Base-by-base conservation (phyloP, 2,888 invertebrate genomes). In the Fragum whitleyi region DNA sequence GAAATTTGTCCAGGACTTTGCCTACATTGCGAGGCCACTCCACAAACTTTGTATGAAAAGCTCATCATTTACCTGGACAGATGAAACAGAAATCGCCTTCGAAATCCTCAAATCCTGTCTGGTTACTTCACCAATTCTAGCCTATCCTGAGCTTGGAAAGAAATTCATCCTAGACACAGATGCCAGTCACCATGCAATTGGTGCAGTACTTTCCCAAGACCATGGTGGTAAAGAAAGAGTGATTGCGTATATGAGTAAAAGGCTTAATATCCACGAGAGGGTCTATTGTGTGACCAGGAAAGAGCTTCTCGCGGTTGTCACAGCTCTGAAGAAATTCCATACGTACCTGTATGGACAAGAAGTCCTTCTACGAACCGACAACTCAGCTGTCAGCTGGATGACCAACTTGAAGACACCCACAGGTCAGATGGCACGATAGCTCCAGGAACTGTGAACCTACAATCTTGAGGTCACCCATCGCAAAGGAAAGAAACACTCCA, bases 371-470 rank as follows among this genome's bases (percentile, higher is more conserved):
- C 65, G 82, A 67, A 85, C 81, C n/a, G 81, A 85, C 53, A 79
- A 85, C 67, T 65, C n/a, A n/a, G n/a, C n/a, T n/a, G n/a, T n/a
- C n/a, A n/a, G n/a, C n/a, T n/a, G n/a, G n/a, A n/a, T n/a, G 73
- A 21, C 47, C 9, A 79, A 67, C 53, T 65, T 84, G 39, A 81
- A 81, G 72, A 76, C 26, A 9, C 74, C 81, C 2, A 79, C 74
- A 19, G 83, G 75, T 1, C 82, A 85, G n/a, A 61, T 76, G 14
- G 77, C 79, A 14, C 29, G 75, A 36, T 81, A 77, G 84, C 62
- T 77, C 16, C 53, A 75, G 39, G 75, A 67, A 36, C 42, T 75
- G 36, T 32, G 39, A 14, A 75, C 75, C 19, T 75, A 75, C 36
- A 68, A 75, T 36, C 53, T 75, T 5, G 36, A 21, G 11, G 75